Base-by-base conservation (phyloP, 2,113 vertebrate species). In the Thunnus maccoyii region DNA sequence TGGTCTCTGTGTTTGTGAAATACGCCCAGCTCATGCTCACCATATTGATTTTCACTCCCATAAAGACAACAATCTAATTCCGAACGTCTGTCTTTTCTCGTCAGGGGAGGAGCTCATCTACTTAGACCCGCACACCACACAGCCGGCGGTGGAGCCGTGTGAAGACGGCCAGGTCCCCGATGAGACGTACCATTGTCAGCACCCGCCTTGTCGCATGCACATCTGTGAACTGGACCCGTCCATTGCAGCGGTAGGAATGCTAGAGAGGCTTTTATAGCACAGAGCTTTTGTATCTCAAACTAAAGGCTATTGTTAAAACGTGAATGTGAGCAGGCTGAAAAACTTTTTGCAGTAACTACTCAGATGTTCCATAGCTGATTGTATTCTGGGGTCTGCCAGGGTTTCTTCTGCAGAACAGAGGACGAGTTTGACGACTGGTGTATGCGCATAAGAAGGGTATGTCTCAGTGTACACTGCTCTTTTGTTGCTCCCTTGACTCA, bases 391-490 rank as follows among this genome's bases (percentile, higher is more conserved):
- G 22, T 62, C 67, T 64, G 30, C 67, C 91, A 99, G 98, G 98
- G 98, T 0, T 99, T 99, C 88, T 99, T 99, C 94, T 99, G 97
- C 91, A 95, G 93, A 90, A 97, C 97, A 1, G 97, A 99, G 87
- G 97, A 97, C 2, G 98, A 99, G 86, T 99, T 99, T 71, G 96
- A 96, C 0, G 95, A 98, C 57, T 99, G 98, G 98, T 99, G 98
- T 92, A 95, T 97, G 90, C 96, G 96, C 88, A 96, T 99, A 81
- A 96, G 92, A 85, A 97, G 97, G 97, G 98, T 99, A 81, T 20
- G 95, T 89, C 22, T 58, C 41, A 18, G 2, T 64, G 12, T 13
- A 15, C 47, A 47, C 15, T 16, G 61, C 11, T 51, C 36, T 30
- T 68, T 20, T 76, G 72, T 75, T 25, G 44, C 10, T n/a, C 20